Percentiles rank a stretch among this genome's conserved stretches.
Conservation (phyloP, 2,888 invertebrate species). For the Papilio protenor region DNA sequence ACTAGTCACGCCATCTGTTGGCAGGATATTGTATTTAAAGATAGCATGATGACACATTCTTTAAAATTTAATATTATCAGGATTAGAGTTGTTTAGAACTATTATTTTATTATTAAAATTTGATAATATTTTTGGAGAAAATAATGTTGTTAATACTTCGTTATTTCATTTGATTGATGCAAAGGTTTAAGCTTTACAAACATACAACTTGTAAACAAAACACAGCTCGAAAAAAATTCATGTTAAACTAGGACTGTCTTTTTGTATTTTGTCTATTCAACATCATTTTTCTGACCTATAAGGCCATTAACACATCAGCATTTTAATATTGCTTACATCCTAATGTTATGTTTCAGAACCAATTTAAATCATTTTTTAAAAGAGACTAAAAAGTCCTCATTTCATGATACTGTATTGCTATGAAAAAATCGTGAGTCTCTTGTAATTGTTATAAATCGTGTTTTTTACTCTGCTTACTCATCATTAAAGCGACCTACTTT, state of each 20-base stretch:
- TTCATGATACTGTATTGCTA: not conserved
- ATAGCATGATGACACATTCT: not conserved
- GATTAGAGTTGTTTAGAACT: no score
- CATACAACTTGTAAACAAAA: no score
- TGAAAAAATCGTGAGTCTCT: not conserved
- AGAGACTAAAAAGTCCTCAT: not conserved
- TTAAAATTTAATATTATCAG: not conserved
- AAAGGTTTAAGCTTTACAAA: no score
- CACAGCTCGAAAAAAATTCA: no score
- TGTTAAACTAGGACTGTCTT: no score
- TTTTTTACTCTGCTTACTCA: slow-evolving; percentile 55
- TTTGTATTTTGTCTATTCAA: not conserved
- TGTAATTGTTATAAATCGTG: not conserved
- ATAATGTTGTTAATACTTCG: no score
- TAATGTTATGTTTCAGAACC: not conserved
- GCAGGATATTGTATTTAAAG: not conserved
- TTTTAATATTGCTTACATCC: no score
- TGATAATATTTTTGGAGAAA: no score
- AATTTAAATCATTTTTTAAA: not conserved
- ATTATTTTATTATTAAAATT: no score
- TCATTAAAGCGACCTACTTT: slow-evolving; percentile 60
- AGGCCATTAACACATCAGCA: not conserved
- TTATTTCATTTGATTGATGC: no score
- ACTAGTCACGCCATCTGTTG: slow-evolving; percentile 62
- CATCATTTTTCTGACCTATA: not conserved